Base-by-base conservation (phyloP, 2,888 invertebrate species). In the Phengaris alcon region DNA sequence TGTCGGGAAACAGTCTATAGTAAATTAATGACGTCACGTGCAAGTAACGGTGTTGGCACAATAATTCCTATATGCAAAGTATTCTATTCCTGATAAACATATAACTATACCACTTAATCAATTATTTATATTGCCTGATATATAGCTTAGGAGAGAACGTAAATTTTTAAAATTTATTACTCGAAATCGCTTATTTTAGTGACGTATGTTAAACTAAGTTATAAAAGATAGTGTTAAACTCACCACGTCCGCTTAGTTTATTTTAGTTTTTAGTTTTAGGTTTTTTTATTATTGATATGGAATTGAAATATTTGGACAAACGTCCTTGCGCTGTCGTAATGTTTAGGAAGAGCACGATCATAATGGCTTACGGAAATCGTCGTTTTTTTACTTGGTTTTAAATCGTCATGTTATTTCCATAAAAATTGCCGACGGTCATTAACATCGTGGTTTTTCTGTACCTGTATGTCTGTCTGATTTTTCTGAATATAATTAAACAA, bases 191-290 rank as follows among this genome's bases (percentile, higher is more conserved):
- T 72, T 72, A 72, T 72, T 72, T 72, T 72, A 72, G 54, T 72
- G 6, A 72, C 35, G 52, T 54, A 72, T 22, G 54, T 72, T 72
- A 54, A 12, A 35, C 35, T 72, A 72, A 72, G 54, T 72, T 79
- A 79, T 77, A 76, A 75, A 78, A 69, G 64, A 74, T 89, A 90
- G 91, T 90, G 77, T 87, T 83, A 93, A 93, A 86, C 91, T 90
- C 91, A 93, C 93, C 93, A 93, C 91, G 93, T 93, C 86, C 92
- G 85, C 72, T 12, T 72, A 72, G 72, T 22, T 72, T 35, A 72
- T 72, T 44, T 52, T 72, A 72, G 12, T 72, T 54, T 72, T 72
- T 78, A 78, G 76, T 75, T 78, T 74, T 74, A 70, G 44, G 69
- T 74, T 79, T 74, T 77, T 76, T 78, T 15, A 51, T 5, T 54